phyloP scores from a whole-genome alignment of 2,797 vertebrate genomes.

The Harpagifer antarcticus region DNA sequence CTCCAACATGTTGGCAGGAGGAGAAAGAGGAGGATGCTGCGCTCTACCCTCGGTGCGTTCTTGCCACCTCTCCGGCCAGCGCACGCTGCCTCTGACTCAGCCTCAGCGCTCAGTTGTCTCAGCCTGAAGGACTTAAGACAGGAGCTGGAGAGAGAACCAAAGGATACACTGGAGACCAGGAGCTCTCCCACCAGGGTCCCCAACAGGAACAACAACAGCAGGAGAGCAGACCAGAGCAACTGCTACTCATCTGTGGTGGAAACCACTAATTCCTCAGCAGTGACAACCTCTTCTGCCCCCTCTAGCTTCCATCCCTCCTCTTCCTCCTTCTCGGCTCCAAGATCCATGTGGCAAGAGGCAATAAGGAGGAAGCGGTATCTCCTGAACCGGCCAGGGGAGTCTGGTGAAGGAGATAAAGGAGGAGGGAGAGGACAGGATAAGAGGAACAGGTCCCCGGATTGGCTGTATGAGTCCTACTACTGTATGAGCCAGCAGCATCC shows the following conservation, averaged over 20 bases:
- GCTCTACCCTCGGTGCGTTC: constrained; percentile 78
- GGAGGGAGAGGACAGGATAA: constrained; percentile 60
- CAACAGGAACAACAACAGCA: constrained; percentile 65
- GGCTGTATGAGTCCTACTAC: constrained; percentile 94
- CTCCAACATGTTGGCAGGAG: constrained; percentile 84
- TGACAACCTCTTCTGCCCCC: constrained; percentile 53
- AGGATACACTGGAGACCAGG: constrained; percentile 66
- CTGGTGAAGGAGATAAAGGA: constrained; percentile 68
- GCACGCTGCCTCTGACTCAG: constrained; percentile 71
- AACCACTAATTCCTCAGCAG: constrained; percentile 68
- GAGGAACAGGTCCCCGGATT: constrained; percentile 88
- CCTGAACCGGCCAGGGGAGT: constrained; percentile 70
- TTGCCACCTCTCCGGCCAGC: constrained; percentile 75
- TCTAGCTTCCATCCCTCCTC: constrained; percentile 62
- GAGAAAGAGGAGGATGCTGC: constrained; percentile 80
- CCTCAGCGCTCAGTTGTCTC: constrained; percentile 72
- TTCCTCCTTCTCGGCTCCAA: constrained; percentile 70
- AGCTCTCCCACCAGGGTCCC: constrained; percentile 61
- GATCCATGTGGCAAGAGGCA: constrained; percentile 90
- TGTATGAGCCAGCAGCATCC: constrained; percentile 99
- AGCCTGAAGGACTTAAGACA: constrained; percentile 77
- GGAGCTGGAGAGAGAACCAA: constrained; percentile 61
- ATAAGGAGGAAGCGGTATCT: constrained; percentile 84
- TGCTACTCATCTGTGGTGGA: constrained; percentile 72
- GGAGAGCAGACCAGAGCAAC: constrained; percentile 60